Base-by-base conservation (phyloP, 1,140 invertebrate species). In the Zaprionus ornatus region DNA sequence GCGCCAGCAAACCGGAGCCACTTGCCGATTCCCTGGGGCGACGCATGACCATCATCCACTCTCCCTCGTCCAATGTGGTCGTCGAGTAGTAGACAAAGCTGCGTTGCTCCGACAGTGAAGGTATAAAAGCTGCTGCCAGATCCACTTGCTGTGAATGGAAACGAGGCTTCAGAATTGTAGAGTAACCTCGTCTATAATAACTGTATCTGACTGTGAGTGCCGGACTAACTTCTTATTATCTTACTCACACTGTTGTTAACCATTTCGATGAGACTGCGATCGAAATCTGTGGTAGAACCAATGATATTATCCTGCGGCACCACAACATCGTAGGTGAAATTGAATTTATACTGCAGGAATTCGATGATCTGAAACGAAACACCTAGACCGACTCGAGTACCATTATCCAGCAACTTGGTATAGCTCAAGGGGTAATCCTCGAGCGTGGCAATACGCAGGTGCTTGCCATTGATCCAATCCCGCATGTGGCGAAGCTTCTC, bases 1-100 rank as follows among this genome's bases (percentile, higher is more conserved):
- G 97, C 10, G 96, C 97, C 23, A 97, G 90, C 6, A 98, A 93
- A 29, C 97, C 97, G 1, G 96, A 96, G 0, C 97, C 96, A n/a
- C 95, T 95, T 0, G 97, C 96, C 0, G 97, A 97, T 84, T 96
- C 96, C 56, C 94, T 93, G 0, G 97, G 97, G 65, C 97, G 93
- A 84, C 95, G 96, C 94, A 97, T 95, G 84, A 98, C 93, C 79
- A 97, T 95, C 3, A 96, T 95, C 94, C 96, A 96, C 74, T 95
- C 94, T 1, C 95, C 95, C 81, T 96, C 95, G 73, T 97, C 96
- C 55, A 98, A 82, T 6, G 94, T 93, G 2, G 92, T 91, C 2
- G 85, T 81, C 0, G 96, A 96, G 92, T 95, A 97, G 9, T 93
- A 93, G 13, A 96, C 94, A 54, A 93, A 92, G 15, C 93, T 91